A percentile compares a stretch with the other conserved stretches of the same genome.
phyloP scores from a whole-genome alignment of 1,140 invertebrate genomes.

The Lasaia peninsularis region DNA sequence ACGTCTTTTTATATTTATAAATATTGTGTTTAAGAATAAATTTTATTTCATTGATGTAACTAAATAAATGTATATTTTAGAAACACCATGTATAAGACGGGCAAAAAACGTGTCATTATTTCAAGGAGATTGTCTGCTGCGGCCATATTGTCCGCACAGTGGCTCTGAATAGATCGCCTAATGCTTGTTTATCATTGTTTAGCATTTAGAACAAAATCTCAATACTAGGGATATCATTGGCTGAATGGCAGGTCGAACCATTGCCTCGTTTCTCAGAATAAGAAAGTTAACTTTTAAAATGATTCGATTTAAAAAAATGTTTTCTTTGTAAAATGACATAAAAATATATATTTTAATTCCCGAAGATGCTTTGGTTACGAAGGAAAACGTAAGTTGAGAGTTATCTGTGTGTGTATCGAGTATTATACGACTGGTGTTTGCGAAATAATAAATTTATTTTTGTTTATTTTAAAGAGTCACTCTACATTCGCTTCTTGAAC shows the following conservation, averaged over 20 bases:
- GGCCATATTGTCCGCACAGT: constrained; percentile 52
- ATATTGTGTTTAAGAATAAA: no score
- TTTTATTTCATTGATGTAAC: background rate
- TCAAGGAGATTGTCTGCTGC: constrained; percentile 28
- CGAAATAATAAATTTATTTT: no score
- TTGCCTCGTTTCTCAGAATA: constrained; percentile 25
- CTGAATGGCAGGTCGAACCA: constrained; percentile 19
- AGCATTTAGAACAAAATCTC: constrained; percentile 38
- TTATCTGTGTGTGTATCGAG: no score
- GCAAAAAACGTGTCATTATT: constrained; percentile 29
- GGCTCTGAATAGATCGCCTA: constrained; percentile 43
- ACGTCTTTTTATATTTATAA: background rate
- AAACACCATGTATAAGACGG: constrained; percentile 28
- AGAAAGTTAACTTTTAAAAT: constrained; percentile 20
- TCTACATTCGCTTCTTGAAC: no score
- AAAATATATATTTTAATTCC: no score
- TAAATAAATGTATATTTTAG: background rate
- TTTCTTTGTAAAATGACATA: no score
- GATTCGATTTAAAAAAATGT: background rate
- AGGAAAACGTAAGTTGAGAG: no score
- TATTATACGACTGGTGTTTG: no score
- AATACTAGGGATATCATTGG: constrained; percentile 22
- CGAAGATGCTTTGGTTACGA: no score
- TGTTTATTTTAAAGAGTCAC: no score
- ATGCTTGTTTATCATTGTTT: constrained; percentile 51